phyloP scores from a whole-genome alignment of 92 coral and sea anemone species.

The Virgularia gustaviana region DNA sequence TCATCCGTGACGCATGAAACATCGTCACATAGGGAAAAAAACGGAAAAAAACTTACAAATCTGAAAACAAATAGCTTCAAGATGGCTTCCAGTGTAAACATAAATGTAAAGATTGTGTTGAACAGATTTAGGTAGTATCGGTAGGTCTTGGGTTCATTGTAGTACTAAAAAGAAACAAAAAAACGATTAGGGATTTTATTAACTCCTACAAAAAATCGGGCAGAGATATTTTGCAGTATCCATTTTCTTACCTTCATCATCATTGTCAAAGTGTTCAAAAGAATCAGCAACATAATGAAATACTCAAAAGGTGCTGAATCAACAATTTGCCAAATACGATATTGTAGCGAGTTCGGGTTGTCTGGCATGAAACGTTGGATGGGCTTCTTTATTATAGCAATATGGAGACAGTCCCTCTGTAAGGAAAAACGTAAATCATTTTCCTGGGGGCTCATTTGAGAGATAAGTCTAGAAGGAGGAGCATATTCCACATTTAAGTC shows the following conservation, averaged over 20 bases:
- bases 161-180: slow-evolving; percentile 48
- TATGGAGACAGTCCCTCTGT: slow-evolving; percentile 92
- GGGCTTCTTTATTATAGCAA: slow-evolving; percentile 91
- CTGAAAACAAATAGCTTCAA: slow-evolving; percentile 85
- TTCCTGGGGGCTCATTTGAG: neutral
- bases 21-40: no score
- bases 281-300: slow-evolving; percentile 88
- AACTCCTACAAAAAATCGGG: neutral
- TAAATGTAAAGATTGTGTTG: slow-evolving; percentile 82
- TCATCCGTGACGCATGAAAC: no score
- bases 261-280: slow-evolving; percentile 84
- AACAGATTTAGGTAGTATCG: slow-evolving; percentile 60
- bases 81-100: slow-evolving; percentile 94
- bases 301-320: slow-evolving; percentile 93
- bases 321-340: slow-evolving; percentile 90
- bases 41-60: no score
- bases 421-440: slow-evolving; percentile 13
- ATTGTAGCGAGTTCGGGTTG: slow-evolving; percentile 88
- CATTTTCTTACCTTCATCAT: slow-evolving; percentile 78
- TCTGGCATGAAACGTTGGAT: slow-evolving; percentile 95
- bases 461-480: neutral
- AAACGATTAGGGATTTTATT: neutral
- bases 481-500: no score
- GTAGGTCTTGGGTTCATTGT: slow-evolving; percentile 59
- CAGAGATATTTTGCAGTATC: neutral